Evolutionary conservation across 1,140 invertebrate species (phyloP), one percentile per base, ranked within the genome.

Genomic region (Drosophila kohkoa): DNA sequence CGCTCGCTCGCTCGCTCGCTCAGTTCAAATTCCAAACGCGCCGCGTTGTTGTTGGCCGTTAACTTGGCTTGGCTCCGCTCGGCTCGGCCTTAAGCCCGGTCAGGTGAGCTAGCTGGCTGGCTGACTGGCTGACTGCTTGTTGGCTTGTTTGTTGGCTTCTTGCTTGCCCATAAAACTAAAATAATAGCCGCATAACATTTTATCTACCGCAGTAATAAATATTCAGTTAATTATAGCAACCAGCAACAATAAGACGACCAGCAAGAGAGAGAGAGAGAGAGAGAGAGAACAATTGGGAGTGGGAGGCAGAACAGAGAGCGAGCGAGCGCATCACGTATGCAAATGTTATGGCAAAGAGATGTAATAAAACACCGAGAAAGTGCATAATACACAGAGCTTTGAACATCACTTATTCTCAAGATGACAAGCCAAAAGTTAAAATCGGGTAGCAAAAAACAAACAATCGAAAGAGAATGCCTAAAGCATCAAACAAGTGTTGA

Each of bases 121-220:
- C 76, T 86, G 83, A 65, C 76, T 60, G 48, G 52, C 38, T 16
- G 11, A 25, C 46, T 13, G 51, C 43, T 63, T 28, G 58, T 11
- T 38, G 35, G 51, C 55, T 52, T 75, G 80, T 68, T 74, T 68
- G 80, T 68, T 74, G 65, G 77, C 51, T 67, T 71, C 62, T 55
- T 38, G 41, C 8, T 76, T 60, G 78, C 49, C 78, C 85, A 88
- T 89, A 89, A 89, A 89, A 87, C 86, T 89, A 89, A 89, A 89
- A 89, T 89, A 89, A 89, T 89, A 85, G 85, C 85, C 75, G 85
- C 85, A 89, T 89, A 85, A 83, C 85, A 89, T 89, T 89, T 89
- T 89, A 89, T 89, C 85, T 89, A 89, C 85, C 85, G 85, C 85
- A 89, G 85, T 89, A 89, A 89, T 89, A 89, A 89, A 89, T 89